Percentiles rank a stretch among this genome's conserved stretches.
These are phyloP conservation scores for Ophion costatus DNA, from an alignment of 2,888 invertebrate species.

Conservation along the genomic window DNA sequence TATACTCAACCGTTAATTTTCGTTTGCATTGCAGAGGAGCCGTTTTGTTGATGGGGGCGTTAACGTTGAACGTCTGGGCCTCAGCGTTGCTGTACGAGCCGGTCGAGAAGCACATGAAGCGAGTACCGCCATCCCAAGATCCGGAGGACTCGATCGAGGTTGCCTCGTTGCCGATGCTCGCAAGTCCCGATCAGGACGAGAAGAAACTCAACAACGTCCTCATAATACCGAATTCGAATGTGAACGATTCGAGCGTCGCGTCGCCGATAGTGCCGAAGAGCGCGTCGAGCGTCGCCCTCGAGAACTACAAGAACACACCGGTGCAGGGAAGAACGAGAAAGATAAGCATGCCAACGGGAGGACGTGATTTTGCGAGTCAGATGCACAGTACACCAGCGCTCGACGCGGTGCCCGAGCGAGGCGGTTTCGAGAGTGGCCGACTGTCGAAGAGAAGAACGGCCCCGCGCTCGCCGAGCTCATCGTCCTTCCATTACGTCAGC, in stretches of 20 bases:
- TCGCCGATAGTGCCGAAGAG: slow-evolving; percentile 84
- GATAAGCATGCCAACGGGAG: slow-evolving; percentile 86
- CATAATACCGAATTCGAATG: slow-evolving; percentile 58
- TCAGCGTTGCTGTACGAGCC: slow-evolving; percentile 94
- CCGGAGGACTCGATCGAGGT: slow-evolving; percentile 79
- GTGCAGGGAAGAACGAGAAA: slow-evolving; percentile 85
- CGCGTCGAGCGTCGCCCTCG: slow-evolving; percentile 89
- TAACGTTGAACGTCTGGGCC: slow-evolving; percentile 93
- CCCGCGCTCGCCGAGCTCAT: slow-evolving; percentile 88
- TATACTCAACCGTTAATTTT: not conserved
- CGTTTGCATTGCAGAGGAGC: slow-evolving; percentile 86
- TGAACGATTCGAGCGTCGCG: slow-evolving; percentile 61
- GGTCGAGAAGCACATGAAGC: slow-evolving; percentile 91
- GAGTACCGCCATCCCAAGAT: slow-evolving; percentile 84
- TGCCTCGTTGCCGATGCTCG: slow-evolving; percentile 67
- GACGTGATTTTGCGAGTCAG: slow-evolving; percentile 84
- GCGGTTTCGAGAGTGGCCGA: slow-evolving; percentile 80
- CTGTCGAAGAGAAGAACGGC: slow-evolving; percentile 71
- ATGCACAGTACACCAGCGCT: slow-evolving; percentile 88
- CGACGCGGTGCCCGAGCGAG: slow-evolving; percentile 89
- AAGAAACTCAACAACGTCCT: slow-evolving; percentile 71
- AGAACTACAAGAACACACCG: slow-evolving; percentile 84
- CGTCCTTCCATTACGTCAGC: slow-evolving; percentile 93
- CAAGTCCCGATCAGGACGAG: slow-evolving; percentile 76
- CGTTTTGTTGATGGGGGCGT: slow-evolving; percentile 91